Evolutionary conservation across 2,113 vertebrate species (phyloP).

Genomic region (Myotis lucifugus): DNA sequence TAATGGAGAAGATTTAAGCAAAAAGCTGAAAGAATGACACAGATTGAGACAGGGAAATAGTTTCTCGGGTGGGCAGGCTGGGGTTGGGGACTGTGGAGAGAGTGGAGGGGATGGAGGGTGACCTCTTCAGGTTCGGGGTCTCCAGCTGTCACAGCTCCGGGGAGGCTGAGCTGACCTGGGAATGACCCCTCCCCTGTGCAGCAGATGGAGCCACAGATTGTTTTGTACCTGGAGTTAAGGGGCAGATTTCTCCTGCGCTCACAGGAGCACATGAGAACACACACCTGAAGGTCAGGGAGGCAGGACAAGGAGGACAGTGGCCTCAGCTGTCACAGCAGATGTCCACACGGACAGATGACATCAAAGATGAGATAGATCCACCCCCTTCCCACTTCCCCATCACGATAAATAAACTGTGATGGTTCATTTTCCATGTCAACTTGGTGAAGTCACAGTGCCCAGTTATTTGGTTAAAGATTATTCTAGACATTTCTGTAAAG

Average conservation of each 20-base stretch:
- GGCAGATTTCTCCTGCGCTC: neutral
- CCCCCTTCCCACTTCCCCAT: neutral
- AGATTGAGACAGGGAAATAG: neutral
- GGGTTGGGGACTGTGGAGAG: too few relatives aligned
- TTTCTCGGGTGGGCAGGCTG: accelerated
- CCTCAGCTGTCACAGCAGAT: neutral
- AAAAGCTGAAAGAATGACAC: neutral
- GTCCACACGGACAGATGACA: neutral
- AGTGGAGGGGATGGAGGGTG: accelerated
- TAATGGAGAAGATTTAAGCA: neutral
- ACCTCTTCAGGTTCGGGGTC: accelerated
- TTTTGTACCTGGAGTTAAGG: neutral
- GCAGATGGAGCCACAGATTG: too few relatives aligned
- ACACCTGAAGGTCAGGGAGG: neutral
- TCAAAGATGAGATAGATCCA: too few relatives aligned
- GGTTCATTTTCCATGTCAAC: neutral
- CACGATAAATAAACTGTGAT: neutral
- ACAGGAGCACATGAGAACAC: too few relatives aligned
- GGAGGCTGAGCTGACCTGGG: accelerated
- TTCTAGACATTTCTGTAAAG: neutral
- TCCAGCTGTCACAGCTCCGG: too few relatives aligned
- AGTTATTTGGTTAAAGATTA: neutral
- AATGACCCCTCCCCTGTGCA: accelerated
- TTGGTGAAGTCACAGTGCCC: neutral
- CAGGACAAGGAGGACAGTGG: neutral